These are phyloP conservation scores for Rhimphoctona megacephalus DNA, from an alignment of 2,888 invertebrate species.

Conservation along the genomic window DNA sequence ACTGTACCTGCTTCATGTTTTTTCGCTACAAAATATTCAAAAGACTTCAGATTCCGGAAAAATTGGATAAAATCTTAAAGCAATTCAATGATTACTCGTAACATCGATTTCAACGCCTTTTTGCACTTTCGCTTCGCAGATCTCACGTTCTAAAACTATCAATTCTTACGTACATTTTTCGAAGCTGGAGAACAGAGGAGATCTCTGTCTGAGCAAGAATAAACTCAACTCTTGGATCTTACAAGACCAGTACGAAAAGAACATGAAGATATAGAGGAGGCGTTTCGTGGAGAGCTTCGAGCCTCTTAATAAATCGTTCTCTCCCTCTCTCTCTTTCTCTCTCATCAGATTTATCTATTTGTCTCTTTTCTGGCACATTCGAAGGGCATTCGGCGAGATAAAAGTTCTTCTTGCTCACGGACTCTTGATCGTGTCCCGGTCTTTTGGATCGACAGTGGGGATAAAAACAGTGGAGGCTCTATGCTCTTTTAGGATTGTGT, in stretches of 20 bases:
- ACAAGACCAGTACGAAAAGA: constrained; percentile 17
- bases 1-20: background rate
- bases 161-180: constrained; percentile 10
- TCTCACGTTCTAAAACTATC: constrained; percentile 16
- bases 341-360: background rate
- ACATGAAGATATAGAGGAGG: background rate
- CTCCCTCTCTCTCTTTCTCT: constrained; percentile 2
- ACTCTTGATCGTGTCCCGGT: constrained; percentile 8
- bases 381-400: background rate
- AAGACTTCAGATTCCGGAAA: background rate
- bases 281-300: constrained; percentile 32
- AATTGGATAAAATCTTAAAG: background rate
- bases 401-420: constrained; percentile 10
- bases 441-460: constrained; percentile 54
- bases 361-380: constrained; percentile 3
- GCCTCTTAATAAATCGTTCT: constrained; percentile 75
- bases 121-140: background rate
- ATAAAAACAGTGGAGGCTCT: constrained; percentile 62
- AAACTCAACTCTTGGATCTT: constrained; percentile 14
- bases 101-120: background rate
- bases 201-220: constrained; percentile 76
- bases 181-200: constrained; percentile 60
- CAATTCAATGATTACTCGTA: background rate
- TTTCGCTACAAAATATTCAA: background rate
- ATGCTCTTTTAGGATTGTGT: constrained; percentile 58